Conservation (phyloP, 2,113 vertebrate genomes). For the Microtus richardsoni region DNA sequence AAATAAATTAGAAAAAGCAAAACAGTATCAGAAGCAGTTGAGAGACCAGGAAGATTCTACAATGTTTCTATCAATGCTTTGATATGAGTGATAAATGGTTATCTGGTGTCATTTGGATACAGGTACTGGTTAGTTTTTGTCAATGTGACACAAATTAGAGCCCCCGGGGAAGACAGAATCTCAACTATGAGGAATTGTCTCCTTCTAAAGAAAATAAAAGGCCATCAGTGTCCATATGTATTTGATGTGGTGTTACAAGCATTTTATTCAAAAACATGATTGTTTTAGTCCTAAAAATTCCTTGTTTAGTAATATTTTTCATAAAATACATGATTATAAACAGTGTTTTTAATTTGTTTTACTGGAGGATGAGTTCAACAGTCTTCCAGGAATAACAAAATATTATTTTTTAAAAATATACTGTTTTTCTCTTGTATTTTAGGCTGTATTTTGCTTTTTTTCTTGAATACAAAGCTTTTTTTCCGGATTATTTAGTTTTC, state of each 20-base stretch:
- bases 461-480: background rate
- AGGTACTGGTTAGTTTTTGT: background rate
- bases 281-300: background rate
- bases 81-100: background rate
- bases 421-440: background rate
- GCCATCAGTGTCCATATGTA: too few relatives aligned
- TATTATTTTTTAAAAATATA: background rate
- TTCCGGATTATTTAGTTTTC: slow-evolving; percentile 32
- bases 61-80: background rate
- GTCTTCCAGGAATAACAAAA: background rate
- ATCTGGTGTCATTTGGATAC: background rate
- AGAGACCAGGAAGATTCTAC: background rate
- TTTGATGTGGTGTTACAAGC: background rate
- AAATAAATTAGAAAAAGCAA: background rate
- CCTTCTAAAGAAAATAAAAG: background rate
- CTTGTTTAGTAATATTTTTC: background rate
- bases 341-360: background rate
- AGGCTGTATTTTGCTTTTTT: background rate
- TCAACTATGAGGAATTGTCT: background rate
- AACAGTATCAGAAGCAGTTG: background rate
- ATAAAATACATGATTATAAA: background rate
- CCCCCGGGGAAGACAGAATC: background rate
- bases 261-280: background rate
- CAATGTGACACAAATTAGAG: background rate
- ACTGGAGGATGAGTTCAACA: background rate